Conservation (phyloP, 2,888 invertebrate species). For the Sinotaia quadrata region DNA sequence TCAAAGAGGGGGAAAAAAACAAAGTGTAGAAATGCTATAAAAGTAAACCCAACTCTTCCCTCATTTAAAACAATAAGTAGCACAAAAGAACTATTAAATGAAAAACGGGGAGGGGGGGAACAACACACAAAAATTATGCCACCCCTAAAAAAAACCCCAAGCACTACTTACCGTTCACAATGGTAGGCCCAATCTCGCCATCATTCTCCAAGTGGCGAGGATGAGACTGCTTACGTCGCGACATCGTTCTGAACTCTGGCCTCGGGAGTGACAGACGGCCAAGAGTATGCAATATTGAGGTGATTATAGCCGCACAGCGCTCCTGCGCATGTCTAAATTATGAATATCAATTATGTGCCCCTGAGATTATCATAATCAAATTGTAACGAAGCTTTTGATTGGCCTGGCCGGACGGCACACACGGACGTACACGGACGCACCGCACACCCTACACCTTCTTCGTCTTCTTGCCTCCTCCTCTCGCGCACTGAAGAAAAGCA, state of each 20-base stretch:
- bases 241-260: conserved; percentile 26
- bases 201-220: conserved; percentile 37
- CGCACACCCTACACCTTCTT: not conserved
- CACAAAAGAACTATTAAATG: too few species aligned
- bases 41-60: too few species aligned
- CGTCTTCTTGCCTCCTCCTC: not conserved
- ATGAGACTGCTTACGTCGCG: conserved; percentile 38
- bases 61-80: too few species aligned
- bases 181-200: not conserved
- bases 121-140: not conserved
- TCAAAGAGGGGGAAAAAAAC: too few species aligned
- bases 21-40: too few species aligned
- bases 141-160: not conserved
- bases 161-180: not conserved
- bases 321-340: conserved; percentile 29
- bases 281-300: conserved; percentile 7
- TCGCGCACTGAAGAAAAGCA: not conserved
- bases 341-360: conserved; percentile 29
- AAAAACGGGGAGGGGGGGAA: too few species aligned
- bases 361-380: conserved; percentile 27
- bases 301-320: conserved; percentile 15
- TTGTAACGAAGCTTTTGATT: conserved; percentile 24
- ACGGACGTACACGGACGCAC: not conserved
- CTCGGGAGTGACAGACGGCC: conserved; percentile 4
- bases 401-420: not conserved